These are phyloP conservation scores for Anthophora plumipes DNA, from an alignment of 2,888 invertebrate species.

Conservation along the genomic window DNA sequence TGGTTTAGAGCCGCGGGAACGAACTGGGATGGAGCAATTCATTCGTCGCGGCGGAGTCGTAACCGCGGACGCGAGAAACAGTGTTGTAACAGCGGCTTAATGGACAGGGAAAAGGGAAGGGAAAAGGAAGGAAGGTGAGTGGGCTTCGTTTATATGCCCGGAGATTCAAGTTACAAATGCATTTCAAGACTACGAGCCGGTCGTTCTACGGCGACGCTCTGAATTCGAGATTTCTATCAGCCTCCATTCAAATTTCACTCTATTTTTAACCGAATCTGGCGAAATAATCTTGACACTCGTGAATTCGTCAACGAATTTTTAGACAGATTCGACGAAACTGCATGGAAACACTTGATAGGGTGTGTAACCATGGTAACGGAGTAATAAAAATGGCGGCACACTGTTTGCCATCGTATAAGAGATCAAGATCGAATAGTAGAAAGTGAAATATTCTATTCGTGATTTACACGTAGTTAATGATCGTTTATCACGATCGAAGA, in stretches of 20 bases:
- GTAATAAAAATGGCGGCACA: neutral
- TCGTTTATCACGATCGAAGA: constrained; percentile 27
- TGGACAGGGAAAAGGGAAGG: constrained; percentile 60
- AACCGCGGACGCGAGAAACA: constrained; percentile 36
- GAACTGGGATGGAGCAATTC: constrained; percentile 26
- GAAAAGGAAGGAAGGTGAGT: constrained; percentile 68
- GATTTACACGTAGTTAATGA: constrained; percentile 29
- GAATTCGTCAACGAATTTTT: neutral
- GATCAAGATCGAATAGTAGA: constrained; percentile 27
- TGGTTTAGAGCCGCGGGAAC: constrained; percentile 20
- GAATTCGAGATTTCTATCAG: constrained; percentile 68
- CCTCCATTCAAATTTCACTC: constrained; percentile 3
- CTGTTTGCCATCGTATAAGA: neutral
- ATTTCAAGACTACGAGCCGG: constrained; percentile 52
- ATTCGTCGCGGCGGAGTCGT: constrained; percentile 27
- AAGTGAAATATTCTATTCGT: constrained; percentile 33
- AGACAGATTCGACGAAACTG: too few relatives aligned
- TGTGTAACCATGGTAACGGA: neutral
- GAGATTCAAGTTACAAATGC: constrained; percentile 56
- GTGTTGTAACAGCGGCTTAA: constrained; percentile 63
- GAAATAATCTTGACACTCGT: neutral
- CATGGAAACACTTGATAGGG: neutral
- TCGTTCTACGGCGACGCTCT: constrained; percentile 58
- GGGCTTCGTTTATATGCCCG: constrained; percentile 57
- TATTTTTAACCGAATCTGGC: neutral